A percentile compares a stretch with the other conserved stretches of the same genome.
phyloP scores from a whole-genome alignment of 2,113 vertebrate species.

The Melanotaenia duboulayi region DNA sequence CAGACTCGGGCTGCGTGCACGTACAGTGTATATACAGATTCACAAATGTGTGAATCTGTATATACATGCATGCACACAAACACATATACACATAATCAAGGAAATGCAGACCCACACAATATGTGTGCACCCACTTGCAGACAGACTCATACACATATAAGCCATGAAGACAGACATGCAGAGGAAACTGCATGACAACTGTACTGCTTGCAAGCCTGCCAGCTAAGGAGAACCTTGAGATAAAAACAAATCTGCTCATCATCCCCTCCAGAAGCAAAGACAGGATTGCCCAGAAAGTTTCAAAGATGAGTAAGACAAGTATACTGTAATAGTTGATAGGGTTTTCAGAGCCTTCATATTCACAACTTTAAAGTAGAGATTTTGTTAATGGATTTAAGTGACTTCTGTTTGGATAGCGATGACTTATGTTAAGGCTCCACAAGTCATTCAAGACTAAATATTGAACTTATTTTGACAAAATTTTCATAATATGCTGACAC shows the following conservation, averaged over 20 bases:
- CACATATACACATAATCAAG: constrained; percentile 3
- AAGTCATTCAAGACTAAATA: constrained; percentile 23
- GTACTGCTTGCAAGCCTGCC: constrained; percentile 62
- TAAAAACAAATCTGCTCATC: constrained; percentile 73
- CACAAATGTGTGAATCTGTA: constrained; percentile 22
- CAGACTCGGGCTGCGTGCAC: constrained; percentile 60
- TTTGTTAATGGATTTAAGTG: constrained; percentile 66
- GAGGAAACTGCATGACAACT: constrained; percentile 58
- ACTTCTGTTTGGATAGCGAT: constrained; percentile 40
- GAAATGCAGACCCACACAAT: constrained; percentile 14
- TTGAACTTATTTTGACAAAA: constrained; percentile 24
- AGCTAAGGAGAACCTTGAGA: constrained; percentile 80
- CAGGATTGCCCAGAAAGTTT: constrained; percentile 54
- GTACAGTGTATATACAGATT: too few relatives aligned
- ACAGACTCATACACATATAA: constrained; percentile 8
- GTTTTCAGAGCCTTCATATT: constrained; percentile 38
- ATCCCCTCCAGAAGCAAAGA: constrained; percentile 70
- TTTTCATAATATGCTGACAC: constrained; percentile 20
- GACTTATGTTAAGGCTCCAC: constrained; percentile 58
- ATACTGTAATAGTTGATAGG: constrained; percentile 60
- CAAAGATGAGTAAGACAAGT: constrained; percentile 47
- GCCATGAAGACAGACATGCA: constrained; percentile 30
- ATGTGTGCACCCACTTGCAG: constrained; percentile 3
- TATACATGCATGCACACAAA: constrained; percentile 9
- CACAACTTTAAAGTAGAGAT: constrained; percentile 40